Conservation (phyloP, 1,140 invertebrate species). For the Neelides sp. region DNA sequence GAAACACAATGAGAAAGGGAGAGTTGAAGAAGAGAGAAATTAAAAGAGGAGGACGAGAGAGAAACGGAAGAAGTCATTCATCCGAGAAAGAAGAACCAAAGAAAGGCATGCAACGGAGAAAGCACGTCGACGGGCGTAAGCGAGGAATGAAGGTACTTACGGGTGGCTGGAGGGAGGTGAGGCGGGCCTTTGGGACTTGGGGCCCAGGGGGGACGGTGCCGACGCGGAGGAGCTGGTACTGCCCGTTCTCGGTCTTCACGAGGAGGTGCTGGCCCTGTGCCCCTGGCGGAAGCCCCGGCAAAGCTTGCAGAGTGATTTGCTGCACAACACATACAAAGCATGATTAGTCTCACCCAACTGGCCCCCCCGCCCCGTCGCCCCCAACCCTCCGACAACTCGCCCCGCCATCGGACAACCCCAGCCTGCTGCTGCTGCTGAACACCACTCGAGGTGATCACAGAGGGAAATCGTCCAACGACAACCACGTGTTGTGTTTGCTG, state of each 20-base stretch:
- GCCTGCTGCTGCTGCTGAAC: background rate
- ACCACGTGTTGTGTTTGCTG: too few species aligned
- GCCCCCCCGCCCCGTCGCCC: conserved; percentile 31
- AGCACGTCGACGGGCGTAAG: conserved; percentile 28
- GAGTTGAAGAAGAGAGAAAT: background rate
- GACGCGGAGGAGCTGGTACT: conserved; percentile 77
- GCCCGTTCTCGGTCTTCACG: conserved; percentile 77
- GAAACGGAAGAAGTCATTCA: background rate
- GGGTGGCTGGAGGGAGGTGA: conserved; percentile 40
- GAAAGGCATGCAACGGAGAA: conserved; percentile 29
- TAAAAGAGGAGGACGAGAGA: background rate
- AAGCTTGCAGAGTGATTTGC: conserved; percentile 66
- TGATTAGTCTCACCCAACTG: conserved; percentile 27
- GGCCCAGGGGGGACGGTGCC: conserved; percentile 41
- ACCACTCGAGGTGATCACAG: background rate
- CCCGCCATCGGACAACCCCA: background rate
- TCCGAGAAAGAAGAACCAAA: too few species aligned
- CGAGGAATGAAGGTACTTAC: conserved; percentile 16
- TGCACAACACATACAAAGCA: conserved; percentile 42
- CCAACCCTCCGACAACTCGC: too few species aligned
- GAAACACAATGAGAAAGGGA: too few species aligned
- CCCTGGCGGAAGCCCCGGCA: conserved; percentile 65
- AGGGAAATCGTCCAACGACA: background rate
- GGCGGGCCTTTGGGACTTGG: conserved; percentile 37
- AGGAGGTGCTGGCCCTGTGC: conserved; percentile 53